phyloP scores from a whole-genome alignment of 2,888 invertebrate species.

The Cryptophagus acutangulus region DNA sequence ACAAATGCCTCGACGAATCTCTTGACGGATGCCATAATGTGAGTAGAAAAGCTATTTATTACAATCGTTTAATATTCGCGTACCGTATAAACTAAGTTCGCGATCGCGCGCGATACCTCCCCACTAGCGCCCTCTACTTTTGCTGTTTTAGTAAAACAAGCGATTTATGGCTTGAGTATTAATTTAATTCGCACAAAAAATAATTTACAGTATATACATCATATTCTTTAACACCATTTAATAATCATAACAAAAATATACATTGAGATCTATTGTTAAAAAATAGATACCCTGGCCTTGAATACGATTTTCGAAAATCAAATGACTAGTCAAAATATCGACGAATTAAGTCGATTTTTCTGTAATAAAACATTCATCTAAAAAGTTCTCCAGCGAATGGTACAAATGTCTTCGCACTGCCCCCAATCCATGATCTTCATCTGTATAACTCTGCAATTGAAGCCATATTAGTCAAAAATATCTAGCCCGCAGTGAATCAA shows the following conservation, averaged over 20 bases:
- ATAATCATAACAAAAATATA: slow-evolving; percentile 9
- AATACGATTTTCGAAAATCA: slow-evolving; percentile 12
- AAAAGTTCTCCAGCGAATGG: slow-evolving; percentile 82
- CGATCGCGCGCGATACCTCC: too few relatives aligned
- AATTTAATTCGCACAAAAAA: too few relatives aligned
- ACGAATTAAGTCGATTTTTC: slow-evolving; percentile 12
- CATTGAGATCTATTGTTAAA: slow-evolving; percentile 15
- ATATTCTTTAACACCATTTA: slow-evolving; percentile 14
- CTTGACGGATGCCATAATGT: too few relatives aligned
- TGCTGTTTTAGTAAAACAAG: too few relatives aligned
- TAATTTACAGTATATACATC: slow-evolving; percentile 18
- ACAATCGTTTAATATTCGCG: too few relatives aligned
- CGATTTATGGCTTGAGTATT: too few relatives aligned
- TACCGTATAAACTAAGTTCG: too few relatives aligned
- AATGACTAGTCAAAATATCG: slow-evolving; percentile 21
- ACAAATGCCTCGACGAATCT: too few relatives aligned
- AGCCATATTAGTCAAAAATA: not conserved
- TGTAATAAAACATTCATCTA: slow-evolving; percentile 55
- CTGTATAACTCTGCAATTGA: slow-evolving; percentile 78
- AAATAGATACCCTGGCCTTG: slow-evolving; percentile 16
- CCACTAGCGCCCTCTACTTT: too few relatives aligned
- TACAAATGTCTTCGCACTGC: slow-evolving; percentile 84
- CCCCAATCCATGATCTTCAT: slow-evolving; percentile 84
- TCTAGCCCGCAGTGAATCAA: not conserved
- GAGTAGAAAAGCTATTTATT: too few relatives aligned